Evolutionary conservation across 1,140 invertebrate genomes (phyloP), one percentile per base, ranked within the genome.

Genomic region (Microvelia longipes): DNA sequence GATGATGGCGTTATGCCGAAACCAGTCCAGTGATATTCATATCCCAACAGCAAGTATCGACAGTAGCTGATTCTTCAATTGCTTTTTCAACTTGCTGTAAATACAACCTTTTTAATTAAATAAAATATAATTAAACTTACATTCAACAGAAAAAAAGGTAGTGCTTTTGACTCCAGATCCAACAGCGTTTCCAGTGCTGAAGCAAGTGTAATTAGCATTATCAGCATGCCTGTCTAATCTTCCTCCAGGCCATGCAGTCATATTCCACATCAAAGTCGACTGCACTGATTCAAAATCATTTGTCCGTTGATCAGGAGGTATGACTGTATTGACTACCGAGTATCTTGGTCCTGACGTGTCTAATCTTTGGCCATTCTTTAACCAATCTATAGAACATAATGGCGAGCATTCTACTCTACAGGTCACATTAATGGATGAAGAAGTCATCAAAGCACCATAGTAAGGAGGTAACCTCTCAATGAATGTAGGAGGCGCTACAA

Each of bases 391-490:
- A 30, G 86, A 84, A 78, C 93, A 95, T 14, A 89, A 81, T 0
- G 93, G 92, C 2, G 87, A 90, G 77, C 93, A 95, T 77, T 96
- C 92, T 26, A 95, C 90, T 73, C 90, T 86, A 78, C 93, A 96
- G 2, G 88, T 89, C 13, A 94, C 83, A 68, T 85, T 90, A 62
- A 93, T 88, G 50, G 73, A 62, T 64, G 84, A 82, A 14, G 85
- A 85, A 75, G 87, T 89, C 78, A 87, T 88, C 13, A 90, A 82
- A 27, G 85, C 89, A n/a, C 90, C 92, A 72, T 85, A 86, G 80
- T 90, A 91, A 0, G 87, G 88, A n/a, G 85, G 86, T 69, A 93
- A 84, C 60, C 89, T 86, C 73, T 88, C 87, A 71, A 94, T 94
- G 78, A 94, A 93, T 66, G 88, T 85, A 25, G 92, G 93, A 14